Evolutionary conservation across 2,888 invertebrate species (phyloP), one percentile per base, ranked within the genome.

Genomic region (Lamellibrachia columna): DNA sequence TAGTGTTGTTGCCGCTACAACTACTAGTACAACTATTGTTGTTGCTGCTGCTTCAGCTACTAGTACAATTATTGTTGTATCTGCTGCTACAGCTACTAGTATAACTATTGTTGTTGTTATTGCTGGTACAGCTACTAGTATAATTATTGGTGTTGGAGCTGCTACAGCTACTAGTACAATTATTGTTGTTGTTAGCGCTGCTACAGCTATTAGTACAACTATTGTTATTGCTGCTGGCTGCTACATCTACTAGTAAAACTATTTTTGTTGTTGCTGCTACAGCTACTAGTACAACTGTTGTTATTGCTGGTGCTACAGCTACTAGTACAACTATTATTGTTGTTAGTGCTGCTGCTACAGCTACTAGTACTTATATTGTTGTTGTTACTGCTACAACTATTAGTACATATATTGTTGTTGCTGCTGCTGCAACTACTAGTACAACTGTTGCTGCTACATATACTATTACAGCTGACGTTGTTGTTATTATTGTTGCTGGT

Each of bases 51-150:
- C 91, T 3, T 9, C 91, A 7, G 60, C 90, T 3, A 7, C 93
- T 93, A 53, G 90, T 93, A 90, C 90, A 90, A 2, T 90, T 93
- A 11, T 92, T 90, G 6, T 92, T 93, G 52, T 92, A 93, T 2
- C 2, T 22, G 52, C 91, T 91, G 55, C 91, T 53, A 91, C 53
- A 53, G 53, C 91, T 53, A 52, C 53, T 91, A 55, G 53, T 53
- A 91, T 28, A 53, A 7, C 53, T 91, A 9, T 53, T n/a, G 91
- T 53, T 91, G 53, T 28, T 55, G 55, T n/a, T 53, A n/a, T 28
- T n/a, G 52, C 91, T 22, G 28, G 1, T 91, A 91, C 91, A 28
- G 28, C 91, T 91, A 91, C 91, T 92, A 91, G 91, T 92, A 40
- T 75, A 91, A 91, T 2, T 92, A 40, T 28, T 92, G 11, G 2